A percentile compares a stretch with the other conserved stretches of the same genome.
Conservation (phyloP, 2,888 invertebrate genomes). For the Cheilosia scutellata region DNA sequence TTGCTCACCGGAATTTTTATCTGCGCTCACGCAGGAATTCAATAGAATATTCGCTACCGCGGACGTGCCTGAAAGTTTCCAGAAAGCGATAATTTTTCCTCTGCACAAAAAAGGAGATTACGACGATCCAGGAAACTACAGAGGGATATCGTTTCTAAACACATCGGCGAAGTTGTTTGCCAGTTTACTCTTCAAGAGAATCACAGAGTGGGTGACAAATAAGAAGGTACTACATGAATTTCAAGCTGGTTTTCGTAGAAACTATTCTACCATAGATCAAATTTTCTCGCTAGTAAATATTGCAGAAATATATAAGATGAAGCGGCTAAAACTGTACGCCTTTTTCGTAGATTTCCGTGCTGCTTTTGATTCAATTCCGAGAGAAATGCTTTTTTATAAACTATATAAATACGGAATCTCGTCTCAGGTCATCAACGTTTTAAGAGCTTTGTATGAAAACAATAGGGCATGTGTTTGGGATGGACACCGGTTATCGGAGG, state of each 20-base stretch:
- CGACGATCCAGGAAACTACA: conserved; percentile 14
- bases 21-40: conserved; percentile 12
- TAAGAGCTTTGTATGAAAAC: background rate
- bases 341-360: background rate
- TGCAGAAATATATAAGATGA: background rate
- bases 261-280: too few species aligned
- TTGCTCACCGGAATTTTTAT: conserved; percentile 5
- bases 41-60: conserved; percentile 12
- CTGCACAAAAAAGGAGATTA: too few species aligned
- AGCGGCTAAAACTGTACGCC: background rate
- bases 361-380: background rate
- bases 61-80: background rate
- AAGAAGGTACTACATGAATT: background rate
- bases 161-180: conserved; percentile 11
- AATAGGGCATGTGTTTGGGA: background rate
- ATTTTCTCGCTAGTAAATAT: background rate
- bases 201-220: background rate
- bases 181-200: too few species aligned
- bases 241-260: too few species aligned
- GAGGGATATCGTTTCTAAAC: conserved; percentile 11
- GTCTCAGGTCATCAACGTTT: background rate
- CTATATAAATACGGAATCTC: background rate
- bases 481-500: background rate
- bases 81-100: conserved; percentile 6
- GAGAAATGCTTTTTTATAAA: background rate